phyloP scores from a whole-genome alignment of 2,888 invertebrate genomes.

The Lysandra bellargus region DNA sequence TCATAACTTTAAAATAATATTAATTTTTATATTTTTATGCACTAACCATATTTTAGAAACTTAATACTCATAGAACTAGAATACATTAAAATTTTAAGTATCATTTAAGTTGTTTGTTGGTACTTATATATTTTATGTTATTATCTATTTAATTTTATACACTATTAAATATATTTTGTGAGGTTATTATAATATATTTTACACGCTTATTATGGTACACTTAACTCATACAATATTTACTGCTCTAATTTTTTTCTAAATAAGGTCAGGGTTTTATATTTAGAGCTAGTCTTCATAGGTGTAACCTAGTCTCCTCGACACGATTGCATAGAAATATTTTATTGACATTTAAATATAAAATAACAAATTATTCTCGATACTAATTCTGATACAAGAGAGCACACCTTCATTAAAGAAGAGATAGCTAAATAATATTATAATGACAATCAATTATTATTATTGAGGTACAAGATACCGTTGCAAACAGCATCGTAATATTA shows the following conservation, averaged over 20 bases:
- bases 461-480: no score
- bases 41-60: neutral
- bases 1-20: no score
- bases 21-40: no score
- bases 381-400: neutral
- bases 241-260: neutral
- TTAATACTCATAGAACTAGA: neutral
- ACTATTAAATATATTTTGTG: conserved; percentile 15
- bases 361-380: neutral
- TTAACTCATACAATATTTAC: neutral
- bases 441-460: no score
- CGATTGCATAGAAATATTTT: conserved; percentile 25
- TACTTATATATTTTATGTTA: conserved; percentile 4
- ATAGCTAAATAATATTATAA: no score
- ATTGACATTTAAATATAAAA: neutral
- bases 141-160: neutral
- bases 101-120: neutral
- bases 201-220: neutral
- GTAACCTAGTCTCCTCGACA: neutral
- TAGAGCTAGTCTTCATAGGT: neutral
- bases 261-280: neutral
- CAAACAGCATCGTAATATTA: no score
- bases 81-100: neutral
- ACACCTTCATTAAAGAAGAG: neutral
- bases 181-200: neutral